phyloP scores from a whole-genome alignment of 2,797 vertebrate genomes.

The Platyrinchus mystaceus region DNA sequence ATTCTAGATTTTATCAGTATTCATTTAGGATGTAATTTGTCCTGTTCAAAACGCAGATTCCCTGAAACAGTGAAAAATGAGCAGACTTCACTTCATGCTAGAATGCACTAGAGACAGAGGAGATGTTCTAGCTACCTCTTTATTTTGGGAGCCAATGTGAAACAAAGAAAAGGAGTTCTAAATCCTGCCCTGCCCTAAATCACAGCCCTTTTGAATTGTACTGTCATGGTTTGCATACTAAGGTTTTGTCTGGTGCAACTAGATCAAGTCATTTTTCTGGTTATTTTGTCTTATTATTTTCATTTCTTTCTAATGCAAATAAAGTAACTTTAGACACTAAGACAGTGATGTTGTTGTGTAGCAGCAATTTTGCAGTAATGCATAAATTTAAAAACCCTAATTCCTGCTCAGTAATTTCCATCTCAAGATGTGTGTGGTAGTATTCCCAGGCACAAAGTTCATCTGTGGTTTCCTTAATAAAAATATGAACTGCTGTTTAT shows the following conservation, averaged over 20 bases:
- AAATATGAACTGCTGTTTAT: slow-evolving; percentile 8
- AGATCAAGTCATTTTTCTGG: not conserved
- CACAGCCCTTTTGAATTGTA: not conserved
- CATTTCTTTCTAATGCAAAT: not conserved
- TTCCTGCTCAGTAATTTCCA: not conserved
- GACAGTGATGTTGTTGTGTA: not conserved
- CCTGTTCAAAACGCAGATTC: not conserved
- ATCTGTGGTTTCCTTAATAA: slow-evolving; percentile 25
- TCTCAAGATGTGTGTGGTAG: slow-evolving; percentile 26
- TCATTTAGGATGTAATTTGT: not conserved
- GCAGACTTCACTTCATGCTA: not conserved
- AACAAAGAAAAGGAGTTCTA: not conserved
- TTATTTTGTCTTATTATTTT: not conserved
- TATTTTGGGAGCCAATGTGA: not conserved
- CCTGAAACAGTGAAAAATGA: not conserved
- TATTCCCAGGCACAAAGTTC: not conserved
- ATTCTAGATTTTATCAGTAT: not conserved
- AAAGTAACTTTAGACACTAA: not conserved
- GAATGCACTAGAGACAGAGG: not conserved
- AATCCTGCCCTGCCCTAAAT: not conserved
- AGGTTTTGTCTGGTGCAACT: not conserved
- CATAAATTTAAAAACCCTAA: not conserved
- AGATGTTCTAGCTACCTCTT: not conserved
- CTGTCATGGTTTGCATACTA: not conserved
- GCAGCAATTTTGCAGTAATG: not conserved